Conservation (phyloP, 2,888 invertebrate genomes). For the Teleogryllus oceanicus region DNA sequence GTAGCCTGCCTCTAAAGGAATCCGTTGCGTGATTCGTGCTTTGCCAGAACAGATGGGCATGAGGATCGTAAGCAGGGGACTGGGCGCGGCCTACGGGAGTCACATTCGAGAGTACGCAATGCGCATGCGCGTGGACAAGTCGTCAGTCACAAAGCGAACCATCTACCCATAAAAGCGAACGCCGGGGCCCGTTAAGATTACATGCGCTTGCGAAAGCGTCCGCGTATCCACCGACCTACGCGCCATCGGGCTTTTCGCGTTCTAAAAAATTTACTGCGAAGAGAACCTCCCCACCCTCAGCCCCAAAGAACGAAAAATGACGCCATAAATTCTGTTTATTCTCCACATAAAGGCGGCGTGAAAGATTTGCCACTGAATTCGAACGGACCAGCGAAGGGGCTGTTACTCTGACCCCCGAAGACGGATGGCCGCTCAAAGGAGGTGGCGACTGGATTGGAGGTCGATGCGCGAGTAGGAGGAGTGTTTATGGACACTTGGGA, state of each 20-base stretch:
- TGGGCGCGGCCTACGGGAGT: no score
- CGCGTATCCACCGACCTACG: background rate
- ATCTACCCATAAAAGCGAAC: background rate
- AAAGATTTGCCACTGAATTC: conserved; percentile 18
- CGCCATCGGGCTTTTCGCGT: background rate
- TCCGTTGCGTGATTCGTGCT: no score
- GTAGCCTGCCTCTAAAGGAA: no score
- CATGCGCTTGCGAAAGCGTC: background rate
- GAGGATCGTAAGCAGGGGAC: no score
- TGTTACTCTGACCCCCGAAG: background rate
- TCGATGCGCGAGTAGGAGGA: no score
- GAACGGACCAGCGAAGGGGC: background rate
- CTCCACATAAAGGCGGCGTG: background rate
- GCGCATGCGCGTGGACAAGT: no score
- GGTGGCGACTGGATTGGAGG: background rate
- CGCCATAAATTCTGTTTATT: conserved; percentile 18
- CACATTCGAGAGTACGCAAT: no score
- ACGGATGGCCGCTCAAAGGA: background rate
- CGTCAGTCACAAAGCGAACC: no score
- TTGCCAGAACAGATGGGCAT: no score
- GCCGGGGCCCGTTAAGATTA: background rate
- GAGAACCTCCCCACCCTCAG: no score
- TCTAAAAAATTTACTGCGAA: background rate
- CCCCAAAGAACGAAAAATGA: background rate
- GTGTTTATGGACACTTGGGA: no score